Base-by-base conservation (phyloP, 2,888 invertebrate species). In the Protodeltote pygarga region DNA sequence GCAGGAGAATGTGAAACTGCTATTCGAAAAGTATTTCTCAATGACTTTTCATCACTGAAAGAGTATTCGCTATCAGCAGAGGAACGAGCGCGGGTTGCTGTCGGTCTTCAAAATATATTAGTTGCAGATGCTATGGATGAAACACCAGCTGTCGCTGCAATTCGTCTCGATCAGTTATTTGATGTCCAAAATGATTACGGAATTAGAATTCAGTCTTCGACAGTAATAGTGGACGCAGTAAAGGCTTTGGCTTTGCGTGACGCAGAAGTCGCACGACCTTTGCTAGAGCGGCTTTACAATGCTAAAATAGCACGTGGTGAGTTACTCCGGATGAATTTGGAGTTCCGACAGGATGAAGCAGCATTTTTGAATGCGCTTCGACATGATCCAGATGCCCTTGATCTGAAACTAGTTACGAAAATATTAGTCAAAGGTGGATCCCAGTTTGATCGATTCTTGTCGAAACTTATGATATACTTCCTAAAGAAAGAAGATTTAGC, bases 341-440 rank as follows among this genome's bases (percentile, higher is more conserved):
- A 55, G 3, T 45, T 83, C 0, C 62, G 66, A 0, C 71, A 74
- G 25, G 74, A 73, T n/a, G 72, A 81, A 24, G 77, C 64, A 1
- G 81, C 86, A 0, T 83, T 81, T 24, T 1, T 82, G 0, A 89
- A 89, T 47, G 83, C 73, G 0, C 50, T 89, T 6, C 79, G 77
- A 13, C 86, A 88, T 28, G 76, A 85, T 10, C 47, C 65, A 1
- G 34, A 45, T 2, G 50, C 79, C 1, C 62, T 87, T 0, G 45
- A 63, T 4, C 24, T 52, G 1, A 70, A 75, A 0, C 55, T 65
- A 5, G 50, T 71, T n/a, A 63, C 78, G 3, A 45, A 73, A 2
- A 25, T 58, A 19, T 17, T 79, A 5, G 33, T 66, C 2, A 24
- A 39, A 1, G 17, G 23, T 11, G 49, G 65, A 14, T 45, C 74